Evolutionary conservation across 2,797 vertebrate genomes (phyloP).

Genomic region (Odontamblyopus rebecca): DNA sequence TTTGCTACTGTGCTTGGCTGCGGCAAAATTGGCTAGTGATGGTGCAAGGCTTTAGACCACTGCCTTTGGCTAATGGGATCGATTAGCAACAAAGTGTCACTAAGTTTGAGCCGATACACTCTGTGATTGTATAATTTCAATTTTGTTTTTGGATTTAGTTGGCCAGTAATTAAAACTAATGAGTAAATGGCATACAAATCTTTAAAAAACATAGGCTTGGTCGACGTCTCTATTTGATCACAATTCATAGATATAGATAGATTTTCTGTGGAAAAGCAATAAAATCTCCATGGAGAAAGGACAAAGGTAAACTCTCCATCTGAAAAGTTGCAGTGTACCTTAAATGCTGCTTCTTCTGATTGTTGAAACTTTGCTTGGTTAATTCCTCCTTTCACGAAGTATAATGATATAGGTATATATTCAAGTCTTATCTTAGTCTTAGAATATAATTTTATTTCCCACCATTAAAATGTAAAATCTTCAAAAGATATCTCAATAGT

Average conservation of each 20-base stretch:
- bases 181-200: background rate
- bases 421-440: background rate
- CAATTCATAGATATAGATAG: background rate
- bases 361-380: no score
- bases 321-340: background rate
- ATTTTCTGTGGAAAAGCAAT: background rate
- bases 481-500: background rate
- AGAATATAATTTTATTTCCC: background rate
- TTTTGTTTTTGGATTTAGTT: background rate
- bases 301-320: background rate
- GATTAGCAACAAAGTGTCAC: slow-evolving; percentile 22
- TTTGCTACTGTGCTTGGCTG: slow-evolving; percentile 42
- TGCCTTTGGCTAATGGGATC: slow-evolving; percentile 20
- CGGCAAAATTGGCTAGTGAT: slow-evolving; percentile 37
- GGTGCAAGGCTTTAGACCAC: slow-evolving; percentile 36
- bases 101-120: slow-evolving; percentile 26
- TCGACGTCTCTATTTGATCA: background rate
- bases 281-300: background rate
- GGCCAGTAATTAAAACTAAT: background rate
- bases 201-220: background rate
- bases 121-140: background rate
- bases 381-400: no score
- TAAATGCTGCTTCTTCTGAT: background rate
- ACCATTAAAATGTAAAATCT: background rate
- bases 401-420: background rate